Conservation (phyloP, 2,797 vertebrate species). For the Trematomus bernacchii region DNA sequence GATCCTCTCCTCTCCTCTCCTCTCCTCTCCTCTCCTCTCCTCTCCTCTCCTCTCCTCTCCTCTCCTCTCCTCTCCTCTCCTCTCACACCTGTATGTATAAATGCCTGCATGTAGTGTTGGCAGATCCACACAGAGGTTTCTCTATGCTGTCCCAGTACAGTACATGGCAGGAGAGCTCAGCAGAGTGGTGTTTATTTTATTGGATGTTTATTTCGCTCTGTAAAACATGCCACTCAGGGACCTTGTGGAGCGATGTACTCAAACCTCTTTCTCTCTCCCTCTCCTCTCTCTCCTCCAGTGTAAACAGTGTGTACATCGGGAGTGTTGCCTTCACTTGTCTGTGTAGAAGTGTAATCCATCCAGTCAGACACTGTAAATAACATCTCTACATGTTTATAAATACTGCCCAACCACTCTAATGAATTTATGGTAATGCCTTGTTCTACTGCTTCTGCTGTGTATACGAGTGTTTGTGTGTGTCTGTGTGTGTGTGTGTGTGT, state of each 20-base stretch:
- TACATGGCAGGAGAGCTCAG: slow-evolving; percentile 61
- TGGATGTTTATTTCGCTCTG: slow-evolving; percentile 86
- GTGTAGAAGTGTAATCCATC: slow-evolving; percentile 88
- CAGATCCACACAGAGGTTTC: slow-evolving; percentile 34
- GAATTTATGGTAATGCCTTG: slow-evolving; percentile 89
- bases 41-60: too few relatives aligned
- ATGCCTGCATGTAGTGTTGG: neutral
- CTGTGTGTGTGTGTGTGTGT: slow-evolving; percentile 18
- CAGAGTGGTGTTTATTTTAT: slow-evolving; percentile 85
- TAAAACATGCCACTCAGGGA: slow-evolving; percentile 83
- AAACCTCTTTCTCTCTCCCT: slow-evolving; percentile 38
- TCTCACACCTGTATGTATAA: slow-evolving; percentile 2
- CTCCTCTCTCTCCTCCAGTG: slow-evolving; percentile 63
- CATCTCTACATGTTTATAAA: slow-evolving; percentile 87
- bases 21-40: neutral
- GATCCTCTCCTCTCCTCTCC: neutral
- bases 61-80: neutral
- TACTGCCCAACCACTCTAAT: slow-evolving; percentile 86
- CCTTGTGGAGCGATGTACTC: slow-evolving; percentile 65
- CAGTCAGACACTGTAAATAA: slow-evolving; percentile 88
- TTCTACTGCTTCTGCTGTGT: slow-evolving; percentile 74
- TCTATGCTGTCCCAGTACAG: slow-evolving; percentile 49
- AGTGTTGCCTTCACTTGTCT: slow-evolving; percentile 82
- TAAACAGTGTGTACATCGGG: slow-evolving; percentile 84
- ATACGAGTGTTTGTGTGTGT: slow-evolving; percentile 23